Evolutionary conservation across 2,888 invertebrate species (phyloP), one percentile per base, ranked within the genome.

Genomic region (Apodemia mormo): DNA sequence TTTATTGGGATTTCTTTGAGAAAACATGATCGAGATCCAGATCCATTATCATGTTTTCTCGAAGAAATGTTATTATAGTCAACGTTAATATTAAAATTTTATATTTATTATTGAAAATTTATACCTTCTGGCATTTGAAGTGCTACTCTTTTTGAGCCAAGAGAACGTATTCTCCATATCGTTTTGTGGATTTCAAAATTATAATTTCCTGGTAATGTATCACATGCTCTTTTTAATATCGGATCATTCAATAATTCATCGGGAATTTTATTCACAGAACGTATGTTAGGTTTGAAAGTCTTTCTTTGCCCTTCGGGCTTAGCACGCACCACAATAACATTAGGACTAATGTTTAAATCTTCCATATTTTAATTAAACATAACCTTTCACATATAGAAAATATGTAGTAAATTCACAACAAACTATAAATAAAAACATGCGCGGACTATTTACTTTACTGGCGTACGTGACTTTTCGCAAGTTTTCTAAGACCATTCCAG

Each of bases 161-260:
- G 89, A 82, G 97, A 96, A 76, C 96, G 94, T 80, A 99, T 98
- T 83, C 98, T 96, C 99, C 99, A 99, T 86, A 99, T 96, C 0
- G 99, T 99, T 88, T 99, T 99, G 72, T 97, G 97, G 76, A 99
- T 95, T 95, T 99, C 99, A 87, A 99, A 99, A 86, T 98, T 99
- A 84, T 99, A 99, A 92, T 99, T 99, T 49, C 95, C 88, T 2
- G 99, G 99, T 68, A 99, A 93, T 56, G 94, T 92, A 80, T 95
- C 94, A 72, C 97, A 95, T 0, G 97, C 96, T 81, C 94, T 92
- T 81, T 96, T 96, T 40, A 98, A 85, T 75, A 95, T 82, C 22
- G 95, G 94, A 89, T 98, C 95, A 78, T 97, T 95, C 33, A 97
- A 85, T 67, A 98, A 94, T 77, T 96, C 96, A 75, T 96, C 95